Evolutionary conservation across 2,888 invertebrate species (phyloP).

Genomic region (Carabus problematicus): DNA sequence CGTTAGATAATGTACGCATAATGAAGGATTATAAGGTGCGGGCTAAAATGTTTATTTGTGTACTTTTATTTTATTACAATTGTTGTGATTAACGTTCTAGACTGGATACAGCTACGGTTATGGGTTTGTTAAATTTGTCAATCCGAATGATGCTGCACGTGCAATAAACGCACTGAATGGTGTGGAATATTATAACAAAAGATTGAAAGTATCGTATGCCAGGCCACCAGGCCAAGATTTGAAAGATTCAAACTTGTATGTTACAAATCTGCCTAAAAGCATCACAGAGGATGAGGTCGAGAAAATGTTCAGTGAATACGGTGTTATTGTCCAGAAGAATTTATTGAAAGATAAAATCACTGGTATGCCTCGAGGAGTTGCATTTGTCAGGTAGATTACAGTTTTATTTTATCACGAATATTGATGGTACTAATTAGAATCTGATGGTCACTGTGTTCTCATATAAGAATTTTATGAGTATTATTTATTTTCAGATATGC

Average conservation of each 20-base stretch:
- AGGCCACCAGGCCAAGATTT: slow-evolving; percentile 90
- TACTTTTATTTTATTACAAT: too few species aligned
- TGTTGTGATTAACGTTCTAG: slow-evolving; percentile 58
- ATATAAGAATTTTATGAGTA: slow-evolving; percentile 41
- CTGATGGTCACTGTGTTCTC: background rate
- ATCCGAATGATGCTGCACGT: slow-evolving; percentile 82
- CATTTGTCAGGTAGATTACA: slow-evolving; percentile 80
- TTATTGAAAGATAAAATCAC: slow-evolving; percentile 88
- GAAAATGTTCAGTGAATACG: slow-evolving; percentile 85
- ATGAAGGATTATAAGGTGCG: slow-evolving; percentile 87
- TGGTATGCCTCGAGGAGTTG: slow-evolving; percentile 87
- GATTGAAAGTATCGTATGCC: slow-evolving; percentile 92
- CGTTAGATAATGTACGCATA: slow-evolving; percentile 88
- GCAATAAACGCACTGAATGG: slow-evolving; percentile 91
- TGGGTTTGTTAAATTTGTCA: slow-evolving; percentile 91
- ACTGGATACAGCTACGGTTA: slow-evolving; percentile 97
- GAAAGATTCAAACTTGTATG: slow-evolving; percentile 93
- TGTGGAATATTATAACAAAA: slow-evolving; percentile 75
- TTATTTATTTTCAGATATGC: slow-evolving; percentile 70
- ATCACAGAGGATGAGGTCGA: slow-evolving; percentile 84
- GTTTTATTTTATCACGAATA: background rate
- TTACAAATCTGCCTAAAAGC: slow-evolving; percentile 88
- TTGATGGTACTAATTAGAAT: too few species aligned
- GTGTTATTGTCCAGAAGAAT: slow-evolving; percentile 90
- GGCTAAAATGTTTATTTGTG: slow-evolving; percentile 21